Evolutionary conservation across 2,113 vertebrate species (phyloP).

Genomic region (Tachycineta bicolor): DNA sequence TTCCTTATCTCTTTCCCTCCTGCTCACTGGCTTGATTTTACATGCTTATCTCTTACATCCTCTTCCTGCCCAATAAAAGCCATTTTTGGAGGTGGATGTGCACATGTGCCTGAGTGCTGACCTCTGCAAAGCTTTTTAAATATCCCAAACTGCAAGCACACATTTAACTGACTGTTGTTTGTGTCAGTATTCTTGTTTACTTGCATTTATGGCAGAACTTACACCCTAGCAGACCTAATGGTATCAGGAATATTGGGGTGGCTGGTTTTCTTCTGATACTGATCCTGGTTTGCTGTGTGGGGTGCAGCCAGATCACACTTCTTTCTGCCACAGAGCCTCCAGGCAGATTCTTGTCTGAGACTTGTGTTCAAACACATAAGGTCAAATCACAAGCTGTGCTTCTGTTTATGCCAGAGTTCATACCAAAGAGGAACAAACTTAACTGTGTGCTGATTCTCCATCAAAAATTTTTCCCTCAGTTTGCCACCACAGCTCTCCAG

Average conservation of each 20-base stretch:
- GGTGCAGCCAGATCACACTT: not conserved
- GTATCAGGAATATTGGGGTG: not conserved
- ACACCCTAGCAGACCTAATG: not conserved
- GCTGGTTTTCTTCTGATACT: not conserved
- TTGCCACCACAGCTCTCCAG: not conserved
- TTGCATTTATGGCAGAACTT: not conserved
- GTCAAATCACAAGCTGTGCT: not conserved
- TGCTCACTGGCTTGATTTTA: conserved; percentile 24
- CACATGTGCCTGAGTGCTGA: conserved; percentile 3
- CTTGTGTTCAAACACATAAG: not conserved
- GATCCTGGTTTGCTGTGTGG: not conserved
- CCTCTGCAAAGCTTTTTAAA: conserved; percentile 20
- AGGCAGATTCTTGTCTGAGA: not conserved
- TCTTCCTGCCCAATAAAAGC: conserved; percentile 56
- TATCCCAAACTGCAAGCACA: not conserved
- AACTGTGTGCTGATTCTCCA: not conserved
- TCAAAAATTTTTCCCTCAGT: not conserved
- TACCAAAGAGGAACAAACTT: not conserved
- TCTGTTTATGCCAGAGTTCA: not conserved
- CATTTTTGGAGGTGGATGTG: conserved; percentile 33
- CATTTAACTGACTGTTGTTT: not conserved
- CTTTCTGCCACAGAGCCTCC: not conserved
- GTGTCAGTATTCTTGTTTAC: not conserved
- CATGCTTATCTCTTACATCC: conserved; percentile 37
- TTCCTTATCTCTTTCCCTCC: conserved; percentile 44